These are phyloP conservation scores for Apotomis turbidana DNA, from an alignment of 2,888 invertebrate species.

Conservation along the genomic window DNA sequence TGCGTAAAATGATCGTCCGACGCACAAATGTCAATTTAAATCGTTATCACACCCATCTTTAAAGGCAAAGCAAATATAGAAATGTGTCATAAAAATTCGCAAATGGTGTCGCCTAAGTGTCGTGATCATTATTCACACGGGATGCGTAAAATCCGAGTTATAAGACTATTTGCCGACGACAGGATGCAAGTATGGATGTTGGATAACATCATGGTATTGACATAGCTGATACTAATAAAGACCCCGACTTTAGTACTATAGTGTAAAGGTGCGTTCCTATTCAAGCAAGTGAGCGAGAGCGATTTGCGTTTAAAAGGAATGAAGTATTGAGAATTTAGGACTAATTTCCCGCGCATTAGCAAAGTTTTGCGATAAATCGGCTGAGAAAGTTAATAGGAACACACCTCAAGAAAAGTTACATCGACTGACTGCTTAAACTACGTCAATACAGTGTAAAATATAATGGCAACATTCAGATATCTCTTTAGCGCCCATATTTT, in stretches of 20 bases:
- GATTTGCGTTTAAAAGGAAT: neutral
- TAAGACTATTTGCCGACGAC: conserved; percentile 55
- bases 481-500: conserved; percentile 4
- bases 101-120: conserved; percentile 6
- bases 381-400: no score
- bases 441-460: neutral
- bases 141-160: conserved; percentile 52
- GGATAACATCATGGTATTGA: conserved; percentile 49
- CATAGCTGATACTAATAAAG: conserved; percentile 53
- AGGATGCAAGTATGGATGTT: conserved; percentile 55
- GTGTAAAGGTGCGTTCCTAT: conserved; percentile 2
- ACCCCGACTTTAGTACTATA: conserved; percentile 50
- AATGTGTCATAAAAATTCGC: conserved; percentile 6
- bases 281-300: neutral
- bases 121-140: conserved; percentile 31
- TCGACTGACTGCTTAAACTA: neutral
- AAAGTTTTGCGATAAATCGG: no score
- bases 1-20: neutral
- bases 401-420: neutral
- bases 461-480: conserved; percentile 5
- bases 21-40: neutral
- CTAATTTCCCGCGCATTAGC: neutral
- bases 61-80: conserved; percentile 14
- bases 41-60: neutral
- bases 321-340: neutral